phyloP scores from a whole-genome alignment of 1,140 invertebrate genomes.

The Scylla paramamosain region DNA sequence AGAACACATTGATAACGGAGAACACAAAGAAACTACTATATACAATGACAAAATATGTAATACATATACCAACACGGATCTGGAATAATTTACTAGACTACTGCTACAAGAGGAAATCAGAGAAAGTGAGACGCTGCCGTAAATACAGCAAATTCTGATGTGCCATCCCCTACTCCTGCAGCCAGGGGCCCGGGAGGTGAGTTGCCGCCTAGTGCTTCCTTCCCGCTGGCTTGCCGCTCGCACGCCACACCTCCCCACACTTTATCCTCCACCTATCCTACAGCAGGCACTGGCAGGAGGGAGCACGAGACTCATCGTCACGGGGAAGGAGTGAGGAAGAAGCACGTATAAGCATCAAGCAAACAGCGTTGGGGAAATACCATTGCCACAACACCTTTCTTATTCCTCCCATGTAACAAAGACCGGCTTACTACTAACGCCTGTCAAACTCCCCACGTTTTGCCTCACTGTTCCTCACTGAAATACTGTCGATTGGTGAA shows the following conservation, averaged over 20 bases:
- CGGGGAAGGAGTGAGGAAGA: not conserved
- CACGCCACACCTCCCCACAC: not conserved
- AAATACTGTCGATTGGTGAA: not conserved
- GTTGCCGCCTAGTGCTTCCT: not conserved
- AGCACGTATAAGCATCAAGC: not conserved
- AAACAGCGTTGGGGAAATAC: not conserved
- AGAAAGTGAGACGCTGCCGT: not conserved
- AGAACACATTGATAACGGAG: not conserved
- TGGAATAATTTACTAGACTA: not conserved
- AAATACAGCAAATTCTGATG: not conserved
- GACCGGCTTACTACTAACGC: conserved; percentile 4
- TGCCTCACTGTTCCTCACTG: not conserved
- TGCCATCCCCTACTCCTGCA: not conserved
- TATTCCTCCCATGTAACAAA: not conserved
- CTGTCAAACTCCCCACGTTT: conserved; percentile 21
- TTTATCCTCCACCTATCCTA: not conserved
- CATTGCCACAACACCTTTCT: not conserved
- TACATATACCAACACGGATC: not conserved
- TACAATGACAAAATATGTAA: not conserved
- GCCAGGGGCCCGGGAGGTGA: not conserved
- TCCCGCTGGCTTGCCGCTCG: not conserved
- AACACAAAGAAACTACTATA: conserved; percentile 8
- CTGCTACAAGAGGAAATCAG: not conserved
- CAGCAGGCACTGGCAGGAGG: not conserved
- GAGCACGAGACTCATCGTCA: not conserved